A percentile compares a stretch with the other conserved stretches of the same genome.
Conservation (phyloP, 1,140 invertebrate genomes). For the Agrypnia vestita region DNA sequence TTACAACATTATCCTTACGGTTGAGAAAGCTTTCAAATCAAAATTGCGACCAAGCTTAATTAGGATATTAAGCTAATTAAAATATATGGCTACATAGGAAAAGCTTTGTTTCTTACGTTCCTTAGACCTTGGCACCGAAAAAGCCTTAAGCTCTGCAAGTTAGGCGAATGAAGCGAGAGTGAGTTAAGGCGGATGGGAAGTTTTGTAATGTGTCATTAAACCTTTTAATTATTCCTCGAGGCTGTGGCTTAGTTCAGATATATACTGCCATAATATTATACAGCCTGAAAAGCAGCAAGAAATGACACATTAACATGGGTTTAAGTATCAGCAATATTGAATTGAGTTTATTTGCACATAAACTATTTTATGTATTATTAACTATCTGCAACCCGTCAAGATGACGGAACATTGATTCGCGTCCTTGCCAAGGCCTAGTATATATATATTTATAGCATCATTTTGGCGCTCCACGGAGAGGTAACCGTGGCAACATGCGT, state of each 20-base stretch:
- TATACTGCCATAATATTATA: not conserved
- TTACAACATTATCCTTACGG: too few relatives aligned
- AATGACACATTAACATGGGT: too few relatives aligned
- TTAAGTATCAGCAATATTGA: too few relatives aligned
- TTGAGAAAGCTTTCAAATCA: constrained; percentile 9
- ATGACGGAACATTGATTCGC: too few relatives aligned
- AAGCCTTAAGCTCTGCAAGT: constrained; percentile 20
- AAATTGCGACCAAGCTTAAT: constrained; percentile 11
- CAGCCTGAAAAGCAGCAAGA: too few relatives aligned
- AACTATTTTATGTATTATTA: too few relatives aligned
- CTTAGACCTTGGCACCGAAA: not conserved
- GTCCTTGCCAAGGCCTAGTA: too few relatives aligned
- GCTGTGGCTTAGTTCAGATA: not conserved
- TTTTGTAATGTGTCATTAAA: constrained; percentile 11
- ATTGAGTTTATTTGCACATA: too few relatives aligned
- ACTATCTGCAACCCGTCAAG: too few relatives aligned
- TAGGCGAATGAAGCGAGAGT: not conserved
- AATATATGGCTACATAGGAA: not conserved
- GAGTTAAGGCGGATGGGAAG: not conserved
- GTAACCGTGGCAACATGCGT: too few relatives aligned
- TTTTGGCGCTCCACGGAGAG: too few relatives aligned
- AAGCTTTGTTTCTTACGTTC: not conserved
- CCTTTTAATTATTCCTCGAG: constrained; percentile 5
- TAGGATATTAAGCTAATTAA: constrained; percentile 13
- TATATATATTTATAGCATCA: too few relatives aligned